These are phyloP conservation scores for Elysia chlorotica DNA, from an alignment of 1,140 invertebrate genomes.

Conservation along the genomic window DNA sequence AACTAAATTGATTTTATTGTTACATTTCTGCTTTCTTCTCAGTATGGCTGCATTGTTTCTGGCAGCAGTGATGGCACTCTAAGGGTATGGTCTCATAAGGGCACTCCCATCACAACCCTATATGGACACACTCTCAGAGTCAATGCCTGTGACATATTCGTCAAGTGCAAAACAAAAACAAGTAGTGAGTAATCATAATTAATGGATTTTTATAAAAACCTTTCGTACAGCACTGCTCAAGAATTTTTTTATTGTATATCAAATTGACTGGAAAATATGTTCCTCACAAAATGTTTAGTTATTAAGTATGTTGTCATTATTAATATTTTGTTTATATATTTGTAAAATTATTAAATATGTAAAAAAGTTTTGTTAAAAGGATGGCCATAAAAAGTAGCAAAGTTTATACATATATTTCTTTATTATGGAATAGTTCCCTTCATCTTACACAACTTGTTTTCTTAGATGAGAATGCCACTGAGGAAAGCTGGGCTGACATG, in stretches of 20 bases:
- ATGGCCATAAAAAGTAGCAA: no score
- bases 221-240: no score
- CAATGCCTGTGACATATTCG: slow-evolving; percentile 55
- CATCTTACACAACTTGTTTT: no score
- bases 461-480: slow-evolving; percentile 20
- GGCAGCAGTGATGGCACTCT: slow-evolving; percentile 52
- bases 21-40: slow-evolving; percentile 8
- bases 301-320: neutral
- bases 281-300: neutral
- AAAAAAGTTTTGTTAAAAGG: no score
- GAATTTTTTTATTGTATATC: neutral
- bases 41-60: slow-evolving; percentile 60
- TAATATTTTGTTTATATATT: neutral
- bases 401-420: no score
- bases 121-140: slow-evolving; percentile 54
- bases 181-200: slow-evolving; percentile 10
- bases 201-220: no score
- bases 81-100: slow-evolving; percentile 61
- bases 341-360: neutral
- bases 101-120: slow-evolving; percentile 59
- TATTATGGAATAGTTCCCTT: no score
- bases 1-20: no score
- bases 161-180: slow-evolving; percentile 34
- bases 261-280: neutral
- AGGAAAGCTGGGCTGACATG: slow-evolving; percentile 22